Base-by-base conservation (phyloP, 2,113 vertebrate species). In the Pyxicephalus adspersus region DNA sequence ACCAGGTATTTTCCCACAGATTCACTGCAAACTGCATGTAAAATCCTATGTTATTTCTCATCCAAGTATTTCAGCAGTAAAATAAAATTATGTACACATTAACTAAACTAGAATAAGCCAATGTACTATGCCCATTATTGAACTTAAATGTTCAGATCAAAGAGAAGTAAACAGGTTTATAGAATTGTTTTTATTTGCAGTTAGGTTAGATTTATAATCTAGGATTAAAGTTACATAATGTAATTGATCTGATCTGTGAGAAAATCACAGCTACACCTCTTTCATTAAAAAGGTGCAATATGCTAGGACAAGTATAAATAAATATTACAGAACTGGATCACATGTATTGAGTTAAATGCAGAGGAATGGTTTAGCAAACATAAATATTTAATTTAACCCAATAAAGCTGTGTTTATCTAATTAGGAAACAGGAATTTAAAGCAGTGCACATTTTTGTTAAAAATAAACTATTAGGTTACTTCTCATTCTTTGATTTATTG, bases 241-340 rank as follows among this genome's bases (percentile, higher is more conserved):
- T 38, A 31, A 19, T 23, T 15, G 50, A 52, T 76, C 18, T 64
- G 45, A 54, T 28, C 22, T 77, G 75, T 77, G 61, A 26, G 61
- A 77, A 77, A 65, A 51, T 45, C 7, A 23, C 29, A 76, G 57
- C 50, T 77, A 64, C 29, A 45, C n/a, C 45, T 20, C 22, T 64
- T 29, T 65, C 34, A 65, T 77, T 77, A 76, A 38, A 25, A 75
- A 18, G 20, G 38, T 45, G 19, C 22, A 58, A 58, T 58, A 58
- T n/a, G 22, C 55, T 50, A 25, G 34, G n/a, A 22, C 34, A 50
- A 68, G 50, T 23, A 45, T 45, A 45, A 45, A 45, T 13, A 45
- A 45, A 45, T 45, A 45, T 45, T 45, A 45, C 11, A 15, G 11
- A 45, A 45, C 9, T 45, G 38, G 11, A 45, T 45, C 38, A 11